phyloP scores from a whole-genome alignment of 1,140 invertebrate species.

The Hypothenemus hampei region DNA sequence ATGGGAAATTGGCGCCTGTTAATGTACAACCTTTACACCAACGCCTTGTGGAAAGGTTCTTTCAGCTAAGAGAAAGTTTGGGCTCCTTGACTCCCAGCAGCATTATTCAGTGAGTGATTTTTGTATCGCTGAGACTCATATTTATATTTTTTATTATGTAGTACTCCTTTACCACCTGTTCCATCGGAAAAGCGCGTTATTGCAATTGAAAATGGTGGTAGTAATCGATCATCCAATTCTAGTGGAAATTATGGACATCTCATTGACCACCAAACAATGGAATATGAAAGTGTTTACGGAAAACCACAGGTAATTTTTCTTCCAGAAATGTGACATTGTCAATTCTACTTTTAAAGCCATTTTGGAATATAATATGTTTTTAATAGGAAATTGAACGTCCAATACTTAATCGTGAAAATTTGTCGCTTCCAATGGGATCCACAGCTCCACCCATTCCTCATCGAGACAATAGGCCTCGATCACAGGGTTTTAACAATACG shows the following conservation, averaged over 20 bases:
- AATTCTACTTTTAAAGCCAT: too few species aligned
- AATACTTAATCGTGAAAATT: constrained; percentile 37
- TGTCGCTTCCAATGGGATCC: constrained; percentile 39
- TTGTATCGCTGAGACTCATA: too few species aligned
- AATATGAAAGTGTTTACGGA: constrained; percentile 62
- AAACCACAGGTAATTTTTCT: constrained; percentile 51
- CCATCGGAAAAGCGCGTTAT: constrained; percentile 52
- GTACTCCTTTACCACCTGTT: constrained; percentile 66
- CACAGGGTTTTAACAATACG: constrained; percentile 51
- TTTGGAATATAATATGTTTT: background rate
- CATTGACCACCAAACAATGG: constrained; percentile 42
- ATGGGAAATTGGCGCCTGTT: constrained; percentile 74
- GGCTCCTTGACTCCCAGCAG: constrained; percentile 64
- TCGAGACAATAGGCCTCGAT: constrained; percentile 52
- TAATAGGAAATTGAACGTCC: constrained; percentile 7
- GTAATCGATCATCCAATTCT: constrained; percentile 47
- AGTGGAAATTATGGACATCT: constrained; percentile 48
- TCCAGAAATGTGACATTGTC: too few species aligned
- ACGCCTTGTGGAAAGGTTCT: constrained; percentile 78
- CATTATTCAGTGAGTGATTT: constrained; percentile 63
- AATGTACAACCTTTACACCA: constrained; percentile 84
- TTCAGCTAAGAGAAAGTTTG: constrained; percentile 68
- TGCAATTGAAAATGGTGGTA: constrained; percentile 37
- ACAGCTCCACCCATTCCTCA: constrained; percentile 56
- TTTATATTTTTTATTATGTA: constrained; percentile 39